Conservation (phyloP, 2,113 vertebrate genomes). For the Megaleporinus macrocephalus region DNA sequence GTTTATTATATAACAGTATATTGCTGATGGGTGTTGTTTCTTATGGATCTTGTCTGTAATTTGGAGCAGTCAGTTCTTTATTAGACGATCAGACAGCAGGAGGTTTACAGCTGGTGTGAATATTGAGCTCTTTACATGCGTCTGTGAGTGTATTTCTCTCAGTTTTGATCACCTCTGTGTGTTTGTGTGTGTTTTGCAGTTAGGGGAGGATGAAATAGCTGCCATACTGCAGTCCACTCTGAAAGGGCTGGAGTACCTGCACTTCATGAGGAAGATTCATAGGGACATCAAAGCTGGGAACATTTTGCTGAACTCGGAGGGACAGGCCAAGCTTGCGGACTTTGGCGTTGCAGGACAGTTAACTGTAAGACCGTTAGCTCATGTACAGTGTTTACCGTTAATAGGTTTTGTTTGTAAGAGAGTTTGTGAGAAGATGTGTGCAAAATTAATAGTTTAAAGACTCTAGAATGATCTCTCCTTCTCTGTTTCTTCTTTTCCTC, state of each 20-base stretch:
- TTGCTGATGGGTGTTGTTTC: too few species aligned
- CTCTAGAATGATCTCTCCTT: too few species aligned
- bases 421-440: too few species aligned
- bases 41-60: too few species aligned
- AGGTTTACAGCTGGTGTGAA: too few species aligned
- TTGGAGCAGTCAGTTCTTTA: too few species aligned
- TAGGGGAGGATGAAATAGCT: constrained; percentile 97
- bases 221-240: constrained; percentile 97
- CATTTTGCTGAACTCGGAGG: constrained; percentile 97
- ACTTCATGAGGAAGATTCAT: constrained; percentile 99
- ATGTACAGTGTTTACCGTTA: not conserved
- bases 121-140: too few species aligned
- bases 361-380: constrained; percentile 80
- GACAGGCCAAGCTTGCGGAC: constrained; percentile 96
- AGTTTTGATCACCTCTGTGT: not conserved
- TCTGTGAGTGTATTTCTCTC: not conserved
- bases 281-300: constrained; percentile 99
- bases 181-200: constrained; percentile 69
- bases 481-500: not conserved
- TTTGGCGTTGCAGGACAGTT: constrained; percentile 98
- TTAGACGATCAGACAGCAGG: too few species aligned
- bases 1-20: too few species aligned
- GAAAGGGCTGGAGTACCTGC: constrained; percentile 97
- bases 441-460: too few species aligned
- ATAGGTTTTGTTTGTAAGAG: not conserved